Base-by-base conservation (phyloP, 2,888 invertebrate genomes). In the Mimumesa dahlbomi region DNA sequence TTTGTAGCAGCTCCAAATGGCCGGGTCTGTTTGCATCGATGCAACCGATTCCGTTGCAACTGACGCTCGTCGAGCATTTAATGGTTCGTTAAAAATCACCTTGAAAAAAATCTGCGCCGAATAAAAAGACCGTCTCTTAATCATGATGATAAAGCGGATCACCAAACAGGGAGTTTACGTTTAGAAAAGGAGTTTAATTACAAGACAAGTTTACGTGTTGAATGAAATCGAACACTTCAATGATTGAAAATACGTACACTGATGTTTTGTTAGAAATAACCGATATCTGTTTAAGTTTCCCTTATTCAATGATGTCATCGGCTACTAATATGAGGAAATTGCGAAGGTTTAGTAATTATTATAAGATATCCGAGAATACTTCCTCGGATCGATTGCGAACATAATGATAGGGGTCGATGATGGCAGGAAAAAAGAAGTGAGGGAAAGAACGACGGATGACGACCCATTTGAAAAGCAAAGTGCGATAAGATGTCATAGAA, bases 401-500 rank as follows among this genome's bases (percentile, higher is more conserved):
- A 63, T 69, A 49, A 63, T 18, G 40, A 43, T 13, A 7, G 25
- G 19, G 34, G 31, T 11, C n/a, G 18, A 9, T 19, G 49, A 34
- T 1, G 54, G 34, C 25, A 38, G 18, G 31, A 53, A 36, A 45
- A 58, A 53, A 36, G 49, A 58, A 53, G 65, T 18, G 43, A 38
- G 42, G 54, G 38, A 52, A 52, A 57, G 53, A 52, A 57, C 63
- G 63, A 57, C 52, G 63, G 34, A 36, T 25, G 70, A 59, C 54
- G 56, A 70, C 57, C 49, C 63, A 54, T 71, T 70, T 70, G 71
- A 71, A 54, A 71, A 63, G 63, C 71, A 58, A 71, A 50, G 71
- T 58, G 58, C 70, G 71, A 71, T 71, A 71, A 61, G 56, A 61
- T 22, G 34, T 16, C 50, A 25, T 18, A 29, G 29, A 40, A 29